Base-by-base conservation (phyloP, 1,140 invertebrate genomes). In the Drosophila melanogaster region DNA sequence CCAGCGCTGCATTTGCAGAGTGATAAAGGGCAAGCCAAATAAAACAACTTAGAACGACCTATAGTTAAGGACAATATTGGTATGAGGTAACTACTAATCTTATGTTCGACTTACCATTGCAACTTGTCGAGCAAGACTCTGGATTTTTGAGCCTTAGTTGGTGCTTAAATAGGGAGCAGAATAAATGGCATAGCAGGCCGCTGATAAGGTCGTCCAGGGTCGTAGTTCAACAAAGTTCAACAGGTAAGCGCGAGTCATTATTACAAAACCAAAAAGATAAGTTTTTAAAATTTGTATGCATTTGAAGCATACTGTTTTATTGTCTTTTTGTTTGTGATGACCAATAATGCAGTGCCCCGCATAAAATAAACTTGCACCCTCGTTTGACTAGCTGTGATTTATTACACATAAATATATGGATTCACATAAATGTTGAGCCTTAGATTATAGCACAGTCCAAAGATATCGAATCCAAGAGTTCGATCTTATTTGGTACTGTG, bases 341-440 rank as follows among this genome's bases (percentile, higher is more conserved):
- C 22, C 5, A 11, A 22, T 14, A 44, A 6, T 8, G 3, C 44
- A 8, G 19, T 30, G 8, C 30, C 30, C 30, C 44, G 8, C 4
- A 12, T 30, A 17, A 38, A 12, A 2, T 2, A 1, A 0, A 0
- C 11, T 37, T 14, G 3, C 3, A 11, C 22, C 11, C 15, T 35
- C 40, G 30, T 66, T 76, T 76, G 72, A 76, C 72, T 76, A 76
- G 72, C 72, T 55, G 71, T 66, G 71, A 49, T 76, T 76, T 76
- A 76, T 76, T 76, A 54, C 35, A 76, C 53, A 57, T 76, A 58
- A 75, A 75, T 57, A 76, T 75, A 69, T 76, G 46, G 47, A 53
- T 76, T 76, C 60, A 76, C 72, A 76, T 76, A 66, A 76, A 75
- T 76, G 37, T 76, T 76, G 72, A 76, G 72, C 72, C 71, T 75